Conservation (phyloP, 1,140 invertebrate species). For the Drosophila tristis region DNA sequence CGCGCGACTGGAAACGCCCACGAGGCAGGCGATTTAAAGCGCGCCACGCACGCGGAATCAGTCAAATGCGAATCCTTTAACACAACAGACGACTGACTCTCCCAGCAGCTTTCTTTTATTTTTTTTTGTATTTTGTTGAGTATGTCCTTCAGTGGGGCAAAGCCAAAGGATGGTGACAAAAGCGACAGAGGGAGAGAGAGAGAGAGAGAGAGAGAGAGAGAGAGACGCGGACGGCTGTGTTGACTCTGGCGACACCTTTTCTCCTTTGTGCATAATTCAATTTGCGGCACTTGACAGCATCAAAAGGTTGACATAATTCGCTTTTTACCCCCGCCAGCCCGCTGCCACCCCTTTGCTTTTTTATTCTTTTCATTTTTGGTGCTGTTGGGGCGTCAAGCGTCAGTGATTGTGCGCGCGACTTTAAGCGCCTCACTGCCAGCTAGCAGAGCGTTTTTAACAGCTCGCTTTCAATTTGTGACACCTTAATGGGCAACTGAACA, state of each 20-base stretch:
- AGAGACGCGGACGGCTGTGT: constrained; percentile 19
- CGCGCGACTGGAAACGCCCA: constrained; percentile 24
- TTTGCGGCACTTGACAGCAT: constrained; percentile 62
- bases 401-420: constrained; percentile 42
- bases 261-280: constrained; percentile 73
- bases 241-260: constrained; percentile 69
- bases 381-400: constrained; percentile 19
- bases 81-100: too few species aligned
- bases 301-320: constrained; percentile 66
- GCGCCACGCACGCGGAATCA: too few species aligned
- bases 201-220: neutral
- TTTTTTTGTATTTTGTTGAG: too few species aligned
- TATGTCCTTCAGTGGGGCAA: neutral
- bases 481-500: constrained; percentile 60
- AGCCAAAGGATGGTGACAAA: neutral
- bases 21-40: neutral
- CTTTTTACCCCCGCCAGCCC: constrained; percentile 10
- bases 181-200: constrained; percentile 1
- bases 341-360: constrained; percentile 3
- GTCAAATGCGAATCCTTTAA: too few species aligned
- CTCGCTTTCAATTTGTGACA: constrained; percentile 67
- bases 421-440: constrained; percentile 25
- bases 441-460: constrained; percentile 25
- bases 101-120: too few species aligned
- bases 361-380: constrained; percentile 7